These are phyloP conservation scores for Palythoa caribaeorum DNA, from an alignment of 92 coral and sea anemone genomes.

Conservation along the genomic window DNA sequence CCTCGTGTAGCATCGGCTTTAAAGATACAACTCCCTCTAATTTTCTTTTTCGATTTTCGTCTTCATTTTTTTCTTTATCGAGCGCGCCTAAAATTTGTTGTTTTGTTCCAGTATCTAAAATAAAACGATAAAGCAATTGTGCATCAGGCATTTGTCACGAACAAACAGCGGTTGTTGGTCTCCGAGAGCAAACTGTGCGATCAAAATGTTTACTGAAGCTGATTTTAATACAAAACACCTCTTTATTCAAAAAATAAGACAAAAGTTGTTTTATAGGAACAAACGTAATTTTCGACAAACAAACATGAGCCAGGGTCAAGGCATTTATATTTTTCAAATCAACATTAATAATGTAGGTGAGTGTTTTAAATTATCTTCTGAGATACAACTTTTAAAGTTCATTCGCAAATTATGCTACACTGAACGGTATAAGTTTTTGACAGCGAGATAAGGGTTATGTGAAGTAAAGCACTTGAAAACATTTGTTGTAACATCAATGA, in stretches of 20 bases:
- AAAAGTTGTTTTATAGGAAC: neutral
- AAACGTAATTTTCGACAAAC: neutral
- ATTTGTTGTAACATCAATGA: neutral
- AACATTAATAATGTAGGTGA: conserved; percentile 4
- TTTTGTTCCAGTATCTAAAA: neutral
- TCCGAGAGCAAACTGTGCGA: neutral
- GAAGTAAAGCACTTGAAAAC: neutral
- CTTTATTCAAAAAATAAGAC: neutral
- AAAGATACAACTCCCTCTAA: no score
- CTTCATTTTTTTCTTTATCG: neutral
- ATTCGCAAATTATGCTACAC: neutral
- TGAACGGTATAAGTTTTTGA: neutral
- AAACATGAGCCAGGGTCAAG: neutral
- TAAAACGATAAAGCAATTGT: neutral
- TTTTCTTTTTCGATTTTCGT: no score
- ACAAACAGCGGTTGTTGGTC: neutral
- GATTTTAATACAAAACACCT: conserved; percentile 16
- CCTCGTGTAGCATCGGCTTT: no score
- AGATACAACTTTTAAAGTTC: neutral
- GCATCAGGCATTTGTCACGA: conserved; percentile 5
- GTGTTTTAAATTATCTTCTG: neutral
- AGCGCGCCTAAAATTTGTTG: neutral
- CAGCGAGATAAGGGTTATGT: neutral
- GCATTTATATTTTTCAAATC: neutral
- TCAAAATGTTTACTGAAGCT: neutral